Conservation (phyloP, 1,140 invertebrate genomes). For the Leptopilina clavipes region DNA sequence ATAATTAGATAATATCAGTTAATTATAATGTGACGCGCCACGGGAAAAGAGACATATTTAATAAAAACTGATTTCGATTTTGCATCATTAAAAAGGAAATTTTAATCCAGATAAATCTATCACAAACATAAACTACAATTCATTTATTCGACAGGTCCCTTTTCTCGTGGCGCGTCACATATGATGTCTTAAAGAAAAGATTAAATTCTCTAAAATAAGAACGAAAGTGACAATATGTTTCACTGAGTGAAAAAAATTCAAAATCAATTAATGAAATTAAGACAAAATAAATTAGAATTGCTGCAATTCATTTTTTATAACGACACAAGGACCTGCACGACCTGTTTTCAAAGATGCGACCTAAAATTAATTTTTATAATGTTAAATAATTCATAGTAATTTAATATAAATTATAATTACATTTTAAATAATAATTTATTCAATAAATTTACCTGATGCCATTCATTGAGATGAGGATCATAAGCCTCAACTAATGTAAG, state of each 20-base stretch:
- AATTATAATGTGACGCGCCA: too few species aligned
- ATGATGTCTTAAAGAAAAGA: not conserved
- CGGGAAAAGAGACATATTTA: too few species aligned
- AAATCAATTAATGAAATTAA: not conserved
- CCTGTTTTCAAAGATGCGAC: conserved; percentile 85
- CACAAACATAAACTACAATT: too few species aligned
- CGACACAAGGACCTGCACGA: conserved; percentile 90
- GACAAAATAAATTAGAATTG: conserved; percentile 1
- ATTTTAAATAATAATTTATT: too few species aligned
- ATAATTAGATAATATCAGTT: too few species aligned
- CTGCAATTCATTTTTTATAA: conserved; percentile 68
- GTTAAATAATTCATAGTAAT: conserved; percentile 8
- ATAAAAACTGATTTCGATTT: too few species aligned
- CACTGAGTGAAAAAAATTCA: not conserved
- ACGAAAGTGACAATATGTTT: not conserved
- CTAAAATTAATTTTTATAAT: conserved; percentile 65
- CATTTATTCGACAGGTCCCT: too few species aligned
- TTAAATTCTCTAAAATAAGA: not conserved
- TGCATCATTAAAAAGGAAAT: too few species aligned
- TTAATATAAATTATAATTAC: conserved; percentile 42
- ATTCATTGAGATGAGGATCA: conserved; percentile 91
- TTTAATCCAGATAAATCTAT: too few species aligned
- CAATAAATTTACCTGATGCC: conserved; percentile 85
- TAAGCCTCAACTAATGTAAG: conserved; percentile 94
- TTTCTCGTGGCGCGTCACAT: too few species aligned